A percentile compares a stretch with the other conserved stretches of the same genome.
Evolutionary conservation across 2,797 vertebrate species (phyloP).

Genomic region (Podarcis lilfordi): DNA sequence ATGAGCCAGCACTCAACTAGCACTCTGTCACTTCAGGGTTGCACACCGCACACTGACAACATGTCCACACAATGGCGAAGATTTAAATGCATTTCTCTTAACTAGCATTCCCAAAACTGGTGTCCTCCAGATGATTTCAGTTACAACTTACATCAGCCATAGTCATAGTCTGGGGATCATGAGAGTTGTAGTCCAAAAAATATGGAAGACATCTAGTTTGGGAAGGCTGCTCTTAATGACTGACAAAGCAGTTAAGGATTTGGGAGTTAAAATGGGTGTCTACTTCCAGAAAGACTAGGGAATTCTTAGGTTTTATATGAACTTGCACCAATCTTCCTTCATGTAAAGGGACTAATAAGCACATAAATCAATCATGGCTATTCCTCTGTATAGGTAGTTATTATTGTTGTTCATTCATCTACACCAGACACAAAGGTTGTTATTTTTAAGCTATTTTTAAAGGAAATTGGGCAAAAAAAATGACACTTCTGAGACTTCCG

Average conservation of each 20-base stretch:
- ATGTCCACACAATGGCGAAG: not conserved
- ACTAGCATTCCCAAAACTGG: no score
- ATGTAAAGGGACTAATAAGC: not conserved
- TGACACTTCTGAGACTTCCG: no score
- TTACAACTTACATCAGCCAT: no score
- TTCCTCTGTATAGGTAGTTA: not conserved
- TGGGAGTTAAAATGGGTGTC: not conserved
- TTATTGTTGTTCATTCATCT: not conserved
- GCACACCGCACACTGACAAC: not conserved
- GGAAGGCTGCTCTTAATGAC: conserved; percentile 4
- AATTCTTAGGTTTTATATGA: not conserved
- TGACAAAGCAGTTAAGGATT: conserved; percentile 17
- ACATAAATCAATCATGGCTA: not conserved
- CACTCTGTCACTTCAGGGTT: conserved; percentile 4
- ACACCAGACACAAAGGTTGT: no score
- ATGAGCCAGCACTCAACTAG: not conserved
- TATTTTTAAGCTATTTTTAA: no score
- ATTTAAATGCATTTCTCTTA: not conserved
- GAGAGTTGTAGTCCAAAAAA: no score
- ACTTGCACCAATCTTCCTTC: not conserved
- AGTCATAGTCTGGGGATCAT: no score
- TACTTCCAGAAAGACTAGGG: not conserved
- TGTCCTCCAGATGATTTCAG: no score
- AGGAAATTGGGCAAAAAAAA: no score
- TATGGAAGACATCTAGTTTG: no score